Evolutionary conservation across 1,140 invertebrate species (phyloP).

Genomic region (Lepidostoma basale): DNA sequence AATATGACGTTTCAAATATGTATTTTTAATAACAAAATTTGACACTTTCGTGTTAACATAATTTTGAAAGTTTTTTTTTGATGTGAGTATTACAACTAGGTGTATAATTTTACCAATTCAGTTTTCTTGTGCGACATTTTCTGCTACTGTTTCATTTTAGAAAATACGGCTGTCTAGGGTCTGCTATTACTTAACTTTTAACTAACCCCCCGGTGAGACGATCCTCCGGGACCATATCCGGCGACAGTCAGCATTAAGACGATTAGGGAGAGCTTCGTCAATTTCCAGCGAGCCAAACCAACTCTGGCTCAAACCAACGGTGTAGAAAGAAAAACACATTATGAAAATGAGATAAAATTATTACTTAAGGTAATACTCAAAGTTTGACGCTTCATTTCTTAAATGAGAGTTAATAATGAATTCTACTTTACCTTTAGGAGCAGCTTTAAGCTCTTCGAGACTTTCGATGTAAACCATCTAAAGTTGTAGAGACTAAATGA

Average conservation of each 20-base stretch:
- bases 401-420: constrained; percentile 15
- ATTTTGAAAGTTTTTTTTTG: too few relatives aligned
- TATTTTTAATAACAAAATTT: too few relatives aligned
- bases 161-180: too few relatives aligned
- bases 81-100: too few relatives aligned
- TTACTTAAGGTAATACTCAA: constrained; percentile 23
- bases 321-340: constrained; percentile 29
- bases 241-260: not conserved
- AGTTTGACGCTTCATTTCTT: not conserved
- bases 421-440: not conserved
- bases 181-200: constrained; percentile 13
- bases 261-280: constrained; percentile 12
- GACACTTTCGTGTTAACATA: too few relatives aligned
- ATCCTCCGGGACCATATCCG: not conserved
- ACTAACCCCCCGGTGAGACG: not conserved
- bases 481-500: too few relatives aligned
- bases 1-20: too few relatives aligned
- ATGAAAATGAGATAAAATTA: constrained; percentile 26
- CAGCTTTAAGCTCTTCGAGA: not conserved
- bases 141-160: too few relatives aligned
- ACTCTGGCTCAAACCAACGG: not conserved
- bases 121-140: too few relatives aligned
- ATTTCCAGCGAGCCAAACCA: not conserved
- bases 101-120: too few relatives aligned
- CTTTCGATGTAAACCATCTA: too few relatives aligned